Base-by-base conservation (phyloP, 2,113 vertebrate genomes). In the Synodontis membranacea region DNA sequence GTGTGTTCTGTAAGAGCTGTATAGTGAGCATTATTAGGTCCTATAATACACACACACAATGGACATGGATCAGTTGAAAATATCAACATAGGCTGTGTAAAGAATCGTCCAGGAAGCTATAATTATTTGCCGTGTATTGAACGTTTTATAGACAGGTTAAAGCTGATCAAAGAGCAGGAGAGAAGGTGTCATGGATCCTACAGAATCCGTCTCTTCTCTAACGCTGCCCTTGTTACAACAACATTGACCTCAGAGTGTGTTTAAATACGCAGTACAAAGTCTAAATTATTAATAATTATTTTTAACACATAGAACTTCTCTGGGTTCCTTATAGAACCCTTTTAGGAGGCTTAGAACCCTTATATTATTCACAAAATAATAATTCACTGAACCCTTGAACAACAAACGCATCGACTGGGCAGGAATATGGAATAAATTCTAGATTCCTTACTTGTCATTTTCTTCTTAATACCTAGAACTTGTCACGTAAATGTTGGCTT, bases 1-100 rank as follows among this genome's bases (percentile, higher is more conserved):
- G 86, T 86, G 87, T 88, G 84, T 84, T 48, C 64, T 66, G 75
- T 25, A 75, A 89, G 81, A 79, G 82, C 48, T 44, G 68, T 34
- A 68, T 64, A 79, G 62, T 39, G 42, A 54, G 52, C 60, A 76
- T 88, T 68, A 86, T 60, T 84, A 62, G 79, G 31, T 37, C 56
- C 70, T 66, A 44, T 23, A 52, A 44, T 21, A 68, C 28, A 56
- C 79, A 82, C 76, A 72, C 39, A 72, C 2, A 75, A 75, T 48
- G 42, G 25, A n/a, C 15, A 25, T 48, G 72, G 72, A 12, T 46
- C 72, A 14, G 72, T 14, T 44, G 72, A 75, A 46, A 75, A 75
- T 46, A 44, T 75, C 23, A 25, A 48, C 23, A n/a, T 12, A n/a
- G 4, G 5, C 72, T 48, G 11, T n/a, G 42, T 75, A 46, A 5